Percentiles rank a stretch among this genome's conserved stretches.
Conservation (phyloP, 2,888 invertebrate genomes). For the Mythimna lalbum region DNA sequence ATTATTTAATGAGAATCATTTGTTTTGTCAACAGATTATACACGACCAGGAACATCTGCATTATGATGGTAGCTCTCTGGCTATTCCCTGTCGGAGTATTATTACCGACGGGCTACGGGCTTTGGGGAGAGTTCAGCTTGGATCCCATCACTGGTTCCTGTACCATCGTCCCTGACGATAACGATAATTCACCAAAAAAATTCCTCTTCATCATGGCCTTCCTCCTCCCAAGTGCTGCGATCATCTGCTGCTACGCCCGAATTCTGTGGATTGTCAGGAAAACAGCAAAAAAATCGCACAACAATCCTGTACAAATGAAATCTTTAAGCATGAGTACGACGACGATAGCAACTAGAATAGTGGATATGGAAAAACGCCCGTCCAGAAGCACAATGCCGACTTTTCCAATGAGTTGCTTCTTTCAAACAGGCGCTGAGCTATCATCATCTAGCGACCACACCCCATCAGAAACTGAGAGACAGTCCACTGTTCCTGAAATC, state of each 20-base stretch:
- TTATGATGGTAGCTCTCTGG: constrained; percentile 95
- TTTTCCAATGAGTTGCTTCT: constrained; percentile 64
- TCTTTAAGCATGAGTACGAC: constrained; percentile 70
- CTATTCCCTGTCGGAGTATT: constrained; percentile 92
- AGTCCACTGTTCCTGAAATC: constrained; percentile 70
- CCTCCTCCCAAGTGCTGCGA: constrained; percentile 95
- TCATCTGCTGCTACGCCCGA: constrained; percentile 95
- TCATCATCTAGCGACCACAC: constrained; percentile 70
- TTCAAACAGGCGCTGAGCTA: constrained; percentile 74
- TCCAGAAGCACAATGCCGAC: constrained; percentile 56
- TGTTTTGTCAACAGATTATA: constrained; percentile 91
- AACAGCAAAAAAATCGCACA: constrained; percentile 92
- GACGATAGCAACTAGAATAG: constrained; percentile 51
- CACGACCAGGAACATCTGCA: constrained; percentile 91
- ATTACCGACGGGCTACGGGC: constrained; percentile 93
- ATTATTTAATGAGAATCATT: constrained; percentile 1
- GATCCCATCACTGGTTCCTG: constrained; percentile 94
- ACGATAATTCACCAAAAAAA: constrained; percentile 93
- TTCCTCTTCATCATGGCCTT: constrained; percentile 96
- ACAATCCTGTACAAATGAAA: constrained; percentile 73
- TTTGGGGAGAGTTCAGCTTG: constrained; percentile 95
- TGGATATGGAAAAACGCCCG: constrained; percentile 63
- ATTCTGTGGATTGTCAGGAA: constrained; percentile 95
- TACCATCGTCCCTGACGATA: constrained; percentile 93
- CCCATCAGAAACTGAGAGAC: constrained; percentile 77